Conservation (phyloP, 2,888 invertebrate genomes). For the Eupeodes luniger region DNA sequence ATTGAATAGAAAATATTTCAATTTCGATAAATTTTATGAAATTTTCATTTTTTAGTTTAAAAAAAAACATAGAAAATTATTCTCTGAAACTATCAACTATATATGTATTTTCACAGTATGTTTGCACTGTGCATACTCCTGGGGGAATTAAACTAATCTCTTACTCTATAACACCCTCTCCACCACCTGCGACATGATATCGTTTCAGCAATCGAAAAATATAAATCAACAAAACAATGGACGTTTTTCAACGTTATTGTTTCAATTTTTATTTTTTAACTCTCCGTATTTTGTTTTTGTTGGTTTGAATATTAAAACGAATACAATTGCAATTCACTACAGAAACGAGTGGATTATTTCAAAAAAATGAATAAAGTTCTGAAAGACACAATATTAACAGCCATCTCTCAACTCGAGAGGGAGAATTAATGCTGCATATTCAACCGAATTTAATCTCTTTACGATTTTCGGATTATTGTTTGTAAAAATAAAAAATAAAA, state of each 20-base stretch:
- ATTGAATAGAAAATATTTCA: slow-evolving; percentile 31
- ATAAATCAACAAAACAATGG: slow-evolving; percentile 70
- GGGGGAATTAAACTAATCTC: slow-evolving; percentile 69
- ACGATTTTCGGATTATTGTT: slow-evolving; percentile 73
- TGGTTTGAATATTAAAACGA: slow-evolving; percentile 61
- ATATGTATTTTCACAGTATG: background rate
- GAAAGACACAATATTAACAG: slow-evolving; percentile 54
- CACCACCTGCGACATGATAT: slow-evolving; percentile 29
- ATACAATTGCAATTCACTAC: slow-evolving; percentile 62
- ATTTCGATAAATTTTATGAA: slow-evolving; percentile 58
- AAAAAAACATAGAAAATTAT: background rate
- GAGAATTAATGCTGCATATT: slow-evolving; percentile 22
- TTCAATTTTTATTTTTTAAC: slow-evolving; percentile 16
- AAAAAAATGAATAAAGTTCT: slow-evolving; percentile 23
- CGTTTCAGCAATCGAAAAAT: slow-evolving; percentile 40
- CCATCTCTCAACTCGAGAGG: slow-evolving; percentile 14
- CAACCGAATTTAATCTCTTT: slow-evolving; percentile 64
- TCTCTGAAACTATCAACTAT: slow-evolving; percentile 4
- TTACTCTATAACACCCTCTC: slow-evolving; percentile 36
- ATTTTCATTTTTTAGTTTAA: slow-evolving; percentile 33
- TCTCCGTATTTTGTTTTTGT: background rate
- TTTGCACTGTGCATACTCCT: background rate
- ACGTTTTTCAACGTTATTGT: slow-evolving; percentile 33
- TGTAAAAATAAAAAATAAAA: slow-evolving; percentile 46
- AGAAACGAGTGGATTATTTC: background rate